Base-by-base conservation (phyloP, 2,888 invertebrate genomes). In the Noctuana brunneofusca region DNA sequence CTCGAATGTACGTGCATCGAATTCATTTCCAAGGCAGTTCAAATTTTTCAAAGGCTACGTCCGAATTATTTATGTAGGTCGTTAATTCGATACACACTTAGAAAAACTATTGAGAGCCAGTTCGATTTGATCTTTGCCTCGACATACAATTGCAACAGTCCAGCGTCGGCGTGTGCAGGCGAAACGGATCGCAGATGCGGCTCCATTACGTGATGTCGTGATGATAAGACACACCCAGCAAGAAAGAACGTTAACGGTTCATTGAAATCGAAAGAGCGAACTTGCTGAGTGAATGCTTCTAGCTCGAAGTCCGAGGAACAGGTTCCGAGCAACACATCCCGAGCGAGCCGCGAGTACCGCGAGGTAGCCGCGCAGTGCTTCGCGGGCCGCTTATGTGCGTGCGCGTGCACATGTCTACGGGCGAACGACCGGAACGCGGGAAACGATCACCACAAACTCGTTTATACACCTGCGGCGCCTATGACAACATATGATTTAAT, bases 211-310 rank as follows among this genome's bases (percentile, higher is more conserved):
- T 81, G 85, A 81, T 83, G 74, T 75, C 71, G 74, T 73, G 71
- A 72, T 78, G 84, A 88, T 85, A 86, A 84, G 82, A 80, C 76
- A 80, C 81, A 78, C 78, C 82, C 75, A 68, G 63, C 65, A 75
- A 81, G 78, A 84, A 83, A 84, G 78, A 83, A 78, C 82, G 79
- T 89, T 89, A 91, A 89, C 90, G 89, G 90, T 90, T 89, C 86
- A 89, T 89, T 87, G 88, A 87, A 89, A 89, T 83, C 84, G 86
- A 87, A 88, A 88, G 83, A 86, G 79, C 76, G 74, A 74, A 75
- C 74, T 69, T 72, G 75, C 72, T 72, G 79, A 80, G 84, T 83
- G 84, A 82, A 80, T 78, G 84, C 80, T 75, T 75, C 72, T 71
- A 64, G 72, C 75, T 73, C 65, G 66, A 65, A 68, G 68, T 68